Evolutionary conservation across 2,888 invertebrate genomes (phyloP).

Genomic region (Bimastos eiseni): DNA sequence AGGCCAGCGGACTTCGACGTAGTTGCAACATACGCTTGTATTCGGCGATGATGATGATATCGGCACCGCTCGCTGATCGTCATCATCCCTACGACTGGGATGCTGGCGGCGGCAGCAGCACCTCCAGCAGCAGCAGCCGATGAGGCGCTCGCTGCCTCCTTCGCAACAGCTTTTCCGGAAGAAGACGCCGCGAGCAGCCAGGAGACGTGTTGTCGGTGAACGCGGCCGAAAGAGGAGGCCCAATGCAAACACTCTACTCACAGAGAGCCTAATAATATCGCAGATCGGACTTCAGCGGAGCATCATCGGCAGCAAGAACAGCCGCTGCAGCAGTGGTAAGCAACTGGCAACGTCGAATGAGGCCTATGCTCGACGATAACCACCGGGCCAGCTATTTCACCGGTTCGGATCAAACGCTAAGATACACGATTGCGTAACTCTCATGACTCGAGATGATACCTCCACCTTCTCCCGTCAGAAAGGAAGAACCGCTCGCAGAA

Average conservation of each 20-base stretch:
- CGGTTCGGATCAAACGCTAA: neutral
- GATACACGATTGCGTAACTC: neutral
- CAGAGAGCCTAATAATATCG: neutral
- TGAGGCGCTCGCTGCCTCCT: neutral
- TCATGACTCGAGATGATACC: neutral
- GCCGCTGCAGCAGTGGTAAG: neutral
- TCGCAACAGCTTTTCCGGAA: neutral
- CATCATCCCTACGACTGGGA: slow-evolving; percentile 13
- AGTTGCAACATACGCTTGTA: neutral
- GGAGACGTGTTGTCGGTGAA: neutral
- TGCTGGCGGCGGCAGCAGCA: neutral
- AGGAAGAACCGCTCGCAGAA: neutral
- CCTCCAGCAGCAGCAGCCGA: neutral
- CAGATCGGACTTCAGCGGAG: neutral
- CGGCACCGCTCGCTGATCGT: neutral
- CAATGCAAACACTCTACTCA: neutral
- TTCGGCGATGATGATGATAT: slow-evolving; percentile 9
- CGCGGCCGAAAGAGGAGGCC: neutral
- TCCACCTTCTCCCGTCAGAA: neutral
- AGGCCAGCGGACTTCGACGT: neutral
- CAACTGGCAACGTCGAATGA: neutral
- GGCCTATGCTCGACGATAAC: neutral
- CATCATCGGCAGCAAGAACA: neutral
- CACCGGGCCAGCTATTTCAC: neutral
- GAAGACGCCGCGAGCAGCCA: neutral